These are phyloP conservation scores for Corydoras sp. DNA, from an alignment of 2,113 vertebrate genomes.

Conservation along the genomic window DNA sequence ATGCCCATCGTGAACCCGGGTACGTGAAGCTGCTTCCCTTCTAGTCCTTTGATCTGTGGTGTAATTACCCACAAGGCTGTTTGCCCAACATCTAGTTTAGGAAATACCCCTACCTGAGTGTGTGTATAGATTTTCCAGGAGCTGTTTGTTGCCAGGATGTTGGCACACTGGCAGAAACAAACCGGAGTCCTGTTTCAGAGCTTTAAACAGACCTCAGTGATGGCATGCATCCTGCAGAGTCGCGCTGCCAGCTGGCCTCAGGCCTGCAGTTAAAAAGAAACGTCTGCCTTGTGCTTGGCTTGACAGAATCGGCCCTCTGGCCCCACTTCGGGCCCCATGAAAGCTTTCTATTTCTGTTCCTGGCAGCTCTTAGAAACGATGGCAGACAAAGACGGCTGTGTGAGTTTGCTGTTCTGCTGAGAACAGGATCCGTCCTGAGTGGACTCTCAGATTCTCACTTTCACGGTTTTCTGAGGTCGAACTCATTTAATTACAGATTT, in stretches of 20 bases:
- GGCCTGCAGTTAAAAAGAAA: slow-evolving; percentile 45
- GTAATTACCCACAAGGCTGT: not conserved
- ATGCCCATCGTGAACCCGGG: slow-evolving; percentile 84
- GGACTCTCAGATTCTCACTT: no score
- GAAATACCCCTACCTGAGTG: not conserved
- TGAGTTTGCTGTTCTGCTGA: slow-evolving; percentile 21
- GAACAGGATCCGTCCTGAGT: not conserved
- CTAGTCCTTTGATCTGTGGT: not conserved
- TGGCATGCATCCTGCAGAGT: slow-evolving; percentile 12
- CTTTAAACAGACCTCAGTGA: slow-evolving; percentile 3
- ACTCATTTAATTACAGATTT: not conserved
- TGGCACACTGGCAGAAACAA: not conserved
- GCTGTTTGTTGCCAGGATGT: not conserved
- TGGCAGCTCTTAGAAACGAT: slow-evolving; percentile 22
- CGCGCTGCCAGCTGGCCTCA: slow-evolving; percentile 29
- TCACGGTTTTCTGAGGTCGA: no score
- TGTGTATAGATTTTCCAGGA: not conserved
- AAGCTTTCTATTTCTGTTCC: slow-evolving; percentile 38
- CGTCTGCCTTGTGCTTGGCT: slow-evolving; percentile 31
- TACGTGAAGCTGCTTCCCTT: slow-evolving; percentile 14
- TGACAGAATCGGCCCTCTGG: slow-evolving; percentile 17
- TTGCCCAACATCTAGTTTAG: not conserved
- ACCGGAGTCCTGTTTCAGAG: slow-evolving; percentile 21
- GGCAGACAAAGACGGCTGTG: slow-evolving; percentile 33
- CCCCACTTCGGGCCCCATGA: slow-evolving; percentile 31